Percentiles rank a stretch among this genome's conserved stretches.
These are phyloP conservation scores for Copsychus sechellarum DNA, from an alignment of 2,113 vertebrate species.

Conservation along the genomic window DNA sequence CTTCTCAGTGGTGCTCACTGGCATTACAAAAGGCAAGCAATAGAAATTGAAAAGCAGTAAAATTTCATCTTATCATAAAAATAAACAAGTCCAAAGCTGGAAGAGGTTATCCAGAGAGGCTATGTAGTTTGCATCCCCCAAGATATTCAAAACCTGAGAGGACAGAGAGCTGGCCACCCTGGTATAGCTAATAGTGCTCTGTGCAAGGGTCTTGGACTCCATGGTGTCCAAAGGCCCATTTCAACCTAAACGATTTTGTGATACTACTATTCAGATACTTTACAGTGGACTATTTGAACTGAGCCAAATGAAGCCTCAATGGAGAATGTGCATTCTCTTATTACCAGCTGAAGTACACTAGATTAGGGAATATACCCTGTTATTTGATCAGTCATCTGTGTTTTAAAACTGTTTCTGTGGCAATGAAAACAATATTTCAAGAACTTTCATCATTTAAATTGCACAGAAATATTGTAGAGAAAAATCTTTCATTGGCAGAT, in stretches of 20 bases:
- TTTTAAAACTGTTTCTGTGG: neutral
- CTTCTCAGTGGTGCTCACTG: neutral
- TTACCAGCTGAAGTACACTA: neutral
- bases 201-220: neutral
- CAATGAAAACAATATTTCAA: neutral
- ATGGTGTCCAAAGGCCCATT: neutral
- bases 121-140: neutral
- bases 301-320: neutral
- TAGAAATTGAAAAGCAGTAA: neutral
- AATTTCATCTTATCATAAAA: neutral
- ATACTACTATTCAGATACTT: neutral
- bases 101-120: neutral
- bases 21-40: neutral
- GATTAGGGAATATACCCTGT: neutral
- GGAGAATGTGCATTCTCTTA: neutral
- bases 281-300: neutral
- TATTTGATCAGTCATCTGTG: neutral
- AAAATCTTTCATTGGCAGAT: neutral
- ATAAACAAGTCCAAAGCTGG: neutral
- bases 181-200: neutral
- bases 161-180: neutral
- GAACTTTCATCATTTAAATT: neutral
- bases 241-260: fast-evolving
- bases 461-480: neutral
- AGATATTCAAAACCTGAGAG: neutral